Evolutionary conservation across 2,888 invertebrate genomes (phyloP), one percentile per base, ranked within the genome.

Genomic region (Hermaeophaga mercurialis): DNA sequence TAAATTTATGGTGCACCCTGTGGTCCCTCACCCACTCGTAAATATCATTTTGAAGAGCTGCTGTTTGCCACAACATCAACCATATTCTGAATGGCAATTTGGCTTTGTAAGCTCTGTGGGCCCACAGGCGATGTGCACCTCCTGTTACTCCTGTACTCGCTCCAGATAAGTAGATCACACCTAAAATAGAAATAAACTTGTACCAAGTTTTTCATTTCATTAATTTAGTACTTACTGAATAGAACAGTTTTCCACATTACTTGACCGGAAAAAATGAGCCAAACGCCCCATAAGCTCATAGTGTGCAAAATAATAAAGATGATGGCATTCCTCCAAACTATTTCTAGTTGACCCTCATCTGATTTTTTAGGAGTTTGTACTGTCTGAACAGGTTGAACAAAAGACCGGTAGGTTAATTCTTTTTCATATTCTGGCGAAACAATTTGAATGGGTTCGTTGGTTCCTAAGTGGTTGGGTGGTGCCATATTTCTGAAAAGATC

Each of bases 51-150:
- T 94, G 86, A 74, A 94, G 91, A 12, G 96, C 92, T 70, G 90
- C 81, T 1, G 93, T 90, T 77, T 96, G 93, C 70, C 88, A 83
- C 39, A 91, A 61, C 72, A 89, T 89, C 11, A 98, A 80, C 57
- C 94, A 78, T 1, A 93, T 73, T 50, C 95, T 83, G 58, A 96
- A 79, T 0, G 94, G 96, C 80, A 90, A 82, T 65, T 85, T 84
- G 0, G 95, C 96, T 69, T 86, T 85, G 76, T 92, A 97, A 0
- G 91, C 81, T 39, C 82, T 80, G 76, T 98, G 97, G 0, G 95
- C 87, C 96, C 96, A 98, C 14, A 96, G 79, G 61, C 97, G 82
- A 75, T 98, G 97, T 0, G 94, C 90, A 0, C 97, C 97, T n/a
- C 50, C 50, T 8, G 50, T 52, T 24, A 52, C 50, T 6, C 43